Conservation (phyloP, 2,888 invertebrate genomes). For the Pyralis farinalis region DNA sequence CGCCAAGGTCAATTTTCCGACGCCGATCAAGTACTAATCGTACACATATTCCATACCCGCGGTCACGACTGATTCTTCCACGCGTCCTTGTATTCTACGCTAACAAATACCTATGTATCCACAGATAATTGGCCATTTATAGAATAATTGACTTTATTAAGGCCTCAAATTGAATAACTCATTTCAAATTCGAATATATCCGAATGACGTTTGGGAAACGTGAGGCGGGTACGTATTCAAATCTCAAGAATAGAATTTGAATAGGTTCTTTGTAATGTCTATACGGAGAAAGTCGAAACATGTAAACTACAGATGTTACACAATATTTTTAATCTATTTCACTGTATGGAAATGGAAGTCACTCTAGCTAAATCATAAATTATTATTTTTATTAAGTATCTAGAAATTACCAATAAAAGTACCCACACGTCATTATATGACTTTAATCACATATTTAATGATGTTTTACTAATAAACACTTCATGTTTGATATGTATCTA, state of each 20-base stretch:
- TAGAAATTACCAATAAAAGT: slow-evolving; percentile 19
- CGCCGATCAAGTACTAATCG: too few species aligned
- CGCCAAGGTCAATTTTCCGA: slow-evolving; percentile 24
- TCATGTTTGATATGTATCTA: slow-evolving; percentile 20
- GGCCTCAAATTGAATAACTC: slow-evolving; percentile 9
- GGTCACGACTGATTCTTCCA: slow-evolving; percentile 23
- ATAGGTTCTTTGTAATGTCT: slow-evolving; percentile 13
- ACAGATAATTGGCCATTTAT: too few species aligned
- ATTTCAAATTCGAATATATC: slow-evolving; percentile 11
- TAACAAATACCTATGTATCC: too few species aligned
- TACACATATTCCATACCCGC: too few species aligned
- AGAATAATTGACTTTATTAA: too few species aligned
- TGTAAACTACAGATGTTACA: slow-evolving; percentile 10
- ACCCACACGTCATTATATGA: slow-evolving; percentile 14
- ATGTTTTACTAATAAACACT: slow-evolving; percentile 24
- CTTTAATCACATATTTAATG: slow-evolving; percentile 17
- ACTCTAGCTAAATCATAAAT: slow-evolving; percentile 10
- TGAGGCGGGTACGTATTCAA: slow-evolving; percentile 14
- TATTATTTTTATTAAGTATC: slow-evolving; percentile 14
- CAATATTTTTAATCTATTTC: slow-evolving; percentile 17
- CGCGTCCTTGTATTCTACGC: slow-evolving; percentile 9
- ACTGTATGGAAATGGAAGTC: slow-evolving; percentile 7
- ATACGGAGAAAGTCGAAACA: slow-evolving; percentile 17
- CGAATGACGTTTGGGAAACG: slow-evolving; percentile 13
- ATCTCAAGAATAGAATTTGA: slow-evolving; percentile 17